Conservation (phyloP, 2,888 invertebrate species). For the Troglohyphantes excavatus region DNA sequence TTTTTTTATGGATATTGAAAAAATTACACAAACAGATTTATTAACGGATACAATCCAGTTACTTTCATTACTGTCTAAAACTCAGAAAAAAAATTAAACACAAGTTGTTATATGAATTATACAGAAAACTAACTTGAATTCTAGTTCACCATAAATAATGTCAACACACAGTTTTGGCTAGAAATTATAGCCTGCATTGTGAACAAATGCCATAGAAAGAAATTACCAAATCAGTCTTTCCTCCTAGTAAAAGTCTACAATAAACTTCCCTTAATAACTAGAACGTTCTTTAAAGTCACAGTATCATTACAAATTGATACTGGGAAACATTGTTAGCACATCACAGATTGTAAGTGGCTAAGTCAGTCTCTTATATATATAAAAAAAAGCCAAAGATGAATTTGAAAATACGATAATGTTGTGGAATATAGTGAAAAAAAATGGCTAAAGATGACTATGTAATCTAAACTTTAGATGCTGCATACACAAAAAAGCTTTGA, state of each 20-base stretch:
- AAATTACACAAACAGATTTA: too few relatives aligned
- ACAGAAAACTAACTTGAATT: background rate
- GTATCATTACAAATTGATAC: slow-evolving; percentile 48
- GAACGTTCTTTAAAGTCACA: slow-evolving; percentile 58
- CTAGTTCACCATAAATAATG: slow-evolving; percentile 19
- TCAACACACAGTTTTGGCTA: slow-evolving; percentile 34
- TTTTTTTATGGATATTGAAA: too few relatives aligned
- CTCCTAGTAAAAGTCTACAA: slow-evolving; percentile 61
- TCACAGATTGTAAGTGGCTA: slow-evolving; percentile 69
- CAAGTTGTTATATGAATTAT: too few relatives aligned
- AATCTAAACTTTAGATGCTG: background rate
- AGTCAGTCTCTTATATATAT: slow-evolving; percentile 46
- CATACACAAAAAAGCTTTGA: slow-evolving; percentile 35
- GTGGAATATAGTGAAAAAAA: slow-evolving; percentile 46
- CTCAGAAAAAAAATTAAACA: too few relatives aligned
- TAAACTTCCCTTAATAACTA: slow-evolving; percentile 43
- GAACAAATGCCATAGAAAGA: slow-evolving; percentile 41
- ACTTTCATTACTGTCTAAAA: too few relatives aligned
- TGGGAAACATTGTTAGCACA: slow-evolving; percentile 53
- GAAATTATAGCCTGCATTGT: slow-evolving; percentile 15
- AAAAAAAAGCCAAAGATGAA: slow-evolving; percentile 67
- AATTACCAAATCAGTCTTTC: slow-evolving; percentile 42
- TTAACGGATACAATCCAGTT: too few relatives aligned
- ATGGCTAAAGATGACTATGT: slow-evolving; percentile 44
- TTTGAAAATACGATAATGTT: slow-evolving; percentile 27